Percentiles rank a stretch among this genome's conserved stretches.
These are phyloP conservation scores for Drosophila sechellia DNA, from an alignment of 1,140 invertebrate genomes.

Conservation along the genomic window DNA sequence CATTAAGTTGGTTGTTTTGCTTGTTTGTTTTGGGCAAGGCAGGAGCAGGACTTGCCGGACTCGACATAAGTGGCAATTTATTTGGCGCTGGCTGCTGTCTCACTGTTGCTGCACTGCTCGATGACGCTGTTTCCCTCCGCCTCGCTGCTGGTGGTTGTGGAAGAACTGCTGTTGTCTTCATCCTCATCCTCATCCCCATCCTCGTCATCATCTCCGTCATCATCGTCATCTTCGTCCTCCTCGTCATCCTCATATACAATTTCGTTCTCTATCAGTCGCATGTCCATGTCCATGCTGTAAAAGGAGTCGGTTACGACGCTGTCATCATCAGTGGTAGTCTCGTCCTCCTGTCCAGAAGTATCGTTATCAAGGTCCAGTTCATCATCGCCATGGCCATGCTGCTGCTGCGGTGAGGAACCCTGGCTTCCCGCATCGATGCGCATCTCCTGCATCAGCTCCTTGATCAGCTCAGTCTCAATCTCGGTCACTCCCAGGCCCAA, in stretches of 20 bases:
- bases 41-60: constrained; percentile 44
- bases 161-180: constrained; percentile 54
- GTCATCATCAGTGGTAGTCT: constrained; percentile 73
- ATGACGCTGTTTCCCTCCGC: constrained; percentile 80
- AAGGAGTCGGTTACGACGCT: constrained; percentile 73
- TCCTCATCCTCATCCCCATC: constrained; percentile 53
- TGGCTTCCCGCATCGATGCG: constrained; percentile 51
- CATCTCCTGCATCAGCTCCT: constrained; percentile 78
- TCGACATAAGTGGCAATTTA: constrained; percentile 29
- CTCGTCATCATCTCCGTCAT: constrained; percentile 62
- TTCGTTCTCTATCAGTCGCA: constrained; percentile 70
- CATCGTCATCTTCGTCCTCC: constrained; percentile 53
- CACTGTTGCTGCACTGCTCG: constrained; percentile 76
- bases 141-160: constrained; percentile 66
- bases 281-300: constrained; percentile 73
- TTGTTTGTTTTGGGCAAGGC: constrained; percentile 56
- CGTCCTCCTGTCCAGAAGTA: constrained; percentile 67
- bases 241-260: constrained; percentile 62
- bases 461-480: constrained; percentile 76
- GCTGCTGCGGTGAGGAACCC: constrained; percentile 57
- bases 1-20: constrained; percentile 71
- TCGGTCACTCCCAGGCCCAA: constrained; percentile 65
- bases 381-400: constrained; percentile 55
- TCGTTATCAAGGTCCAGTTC: constrained; percentile 64
- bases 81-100: constrained; percentile 63